These are phyloP conservation scores for Notothenia coriiceps DNA, from an alignment of 2,113 vertebrate species.

Conservation along the genomic window DNA sequence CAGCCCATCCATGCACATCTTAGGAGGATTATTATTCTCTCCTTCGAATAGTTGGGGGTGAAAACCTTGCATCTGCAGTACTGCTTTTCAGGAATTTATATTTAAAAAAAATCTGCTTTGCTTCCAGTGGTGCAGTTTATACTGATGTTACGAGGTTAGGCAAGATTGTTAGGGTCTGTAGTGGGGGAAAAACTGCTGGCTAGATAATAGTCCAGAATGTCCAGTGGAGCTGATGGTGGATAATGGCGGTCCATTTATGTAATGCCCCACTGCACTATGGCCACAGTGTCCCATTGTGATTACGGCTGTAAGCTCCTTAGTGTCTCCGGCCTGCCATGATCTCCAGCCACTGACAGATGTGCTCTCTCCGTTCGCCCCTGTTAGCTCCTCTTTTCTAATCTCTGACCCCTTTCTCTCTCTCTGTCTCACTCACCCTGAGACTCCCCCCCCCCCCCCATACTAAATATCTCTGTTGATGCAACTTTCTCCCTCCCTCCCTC, in stretches of 20 bases:
- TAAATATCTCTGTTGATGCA: conserved; percentile 47
- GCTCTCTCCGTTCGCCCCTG: conserved; percentile 58
- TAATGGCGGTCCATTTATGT: conserved; percentile 74
- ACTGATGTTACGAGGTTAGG: conserved; percentile 5
- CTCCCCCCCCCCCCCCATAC: background rate
- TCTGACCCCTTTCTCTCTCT: conserved; percentile 67
- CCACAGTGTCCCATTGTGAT: conserved; percentile 79
- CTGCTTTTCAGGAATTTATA: conserved; percentile 70
- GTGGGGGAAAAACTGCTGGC: background rate
- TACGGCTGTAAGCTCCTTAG: conserved; percentile 83
- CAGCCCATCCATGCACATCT: conserved; percentile 31
- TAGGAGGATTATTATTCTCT: conserved; percentile 41
- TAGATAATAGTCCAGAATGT: conserved; percentile 35
- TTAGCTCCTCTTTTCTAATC: conserved; percentile 71
- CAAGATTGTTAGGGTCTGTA: too few species aligned
- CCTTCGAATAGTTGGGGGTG: conserved; percentile 16
- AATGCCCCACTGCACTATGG: conserved; percentile 64
- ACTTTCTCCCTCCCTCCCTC: conserved; percentile 6
- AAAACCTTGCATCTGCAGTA: conserved; percentile 40
- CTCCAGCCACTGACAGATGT: conserved; percentile 79
- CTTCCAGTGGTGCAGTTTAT: conserved; percentile 9
- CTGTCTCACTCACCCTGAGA: conserved; percentile 11
- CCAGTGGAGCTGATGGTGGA: conserved; percentile 54
- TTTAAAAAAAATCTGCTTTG: conserved; percentile 53
- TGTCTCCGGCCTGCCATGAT: conserved; percentile 69